Evolutionary conservation across 2,113 vertebrate species (phyloP).

Genomic region (Pongo pygmaeus): DNA sequence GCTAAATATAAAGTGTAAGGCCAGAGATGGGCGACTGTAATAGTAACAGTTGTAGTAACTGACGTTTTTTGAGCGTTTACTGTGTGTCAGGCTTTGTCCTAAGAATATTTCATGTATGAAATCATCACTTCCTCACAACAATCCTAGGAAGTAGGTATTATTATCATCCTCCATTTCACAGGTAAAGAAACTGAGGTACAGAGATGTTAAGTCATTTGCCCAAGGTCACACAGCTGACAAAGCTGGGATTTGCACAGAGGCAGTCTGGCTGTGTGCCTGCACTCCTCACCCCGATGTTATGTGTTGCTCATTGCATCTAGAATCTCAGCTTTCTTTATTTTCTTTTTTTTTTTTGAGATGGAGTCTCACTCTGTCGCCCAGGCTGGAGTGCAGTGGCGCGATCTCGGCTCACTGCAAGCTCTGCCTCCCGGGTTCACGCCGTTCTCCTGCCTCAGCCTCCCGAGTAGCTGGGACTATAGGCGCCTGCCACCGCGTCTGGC

Average conservation of each 20-base stretch:
- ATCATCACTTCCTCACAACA: background rate
- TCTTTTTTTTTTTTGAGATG: too few species aligned
- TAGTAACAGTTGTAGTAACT: background rate
- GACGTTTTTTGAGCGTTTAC: background rate
- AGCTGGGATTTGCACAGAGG: background rate
- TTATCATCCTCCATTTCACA: background rate
- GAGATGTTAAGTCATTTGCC: background rate
- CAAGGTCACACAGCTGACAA: background rate
- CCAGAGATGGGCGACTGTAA: background rate
- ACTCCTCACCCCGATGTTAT: accelerated
- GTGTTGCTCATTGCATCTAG: accelerated
- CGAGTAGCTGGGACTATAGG: too few species aligned
- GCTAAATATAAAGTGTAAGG: background rate
- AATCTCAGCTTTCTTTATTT: background rate
- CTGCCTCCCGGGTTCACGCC: too few species aligned
- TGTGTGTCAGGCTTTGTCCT: background rate
- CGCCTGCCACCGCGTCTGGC: too few species aligned
- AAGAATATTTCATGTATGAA: background rate
- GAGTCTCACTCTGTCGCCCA: too few species aligned
- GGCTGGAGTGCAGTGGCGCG: too few species aligned
- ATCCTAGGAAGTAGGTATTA: background rate
- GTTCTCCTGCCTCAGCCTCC: too few species aligned
- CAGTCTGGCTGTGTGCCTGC: background rate
- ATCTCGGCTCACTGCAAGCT: too few species aligned
- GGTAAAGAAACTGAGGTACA: background rate